Conservation (phyloP, 2,797 vertebrate genomes). For the Sylvia borin region DNA sequence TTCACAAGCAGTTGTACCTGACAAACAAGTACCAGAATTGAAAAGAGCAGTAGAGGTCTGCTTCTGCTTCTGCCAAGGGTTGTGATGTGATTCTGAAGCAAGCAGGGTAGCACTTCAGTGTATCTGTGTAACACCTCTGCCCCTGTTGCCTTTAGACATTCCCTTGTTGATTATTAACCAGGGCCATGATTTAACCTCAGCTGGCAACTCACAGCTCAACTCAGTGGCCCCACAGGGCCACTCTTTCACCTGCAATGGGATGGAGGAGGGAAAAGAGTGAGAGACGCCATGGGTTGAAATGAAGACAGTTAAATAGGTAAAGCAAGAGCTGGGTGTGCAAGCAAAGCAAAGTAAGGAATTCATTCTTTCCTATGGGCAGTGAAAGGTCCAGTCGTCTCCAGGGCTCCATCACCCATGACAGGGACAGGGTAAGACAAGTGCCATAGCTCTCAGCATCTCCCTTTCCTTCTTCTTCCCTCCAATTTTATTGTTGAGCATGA, state of each 20-base stretch:
- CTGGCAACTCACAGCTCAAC: not conserved
- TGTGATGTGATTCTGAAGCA: not conserved
- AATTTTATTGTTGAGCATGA: not conserved
- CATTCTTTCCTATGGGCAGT: fast-evolving
- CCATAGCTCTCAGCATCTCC: not conserved
- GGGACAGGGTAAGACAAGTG: not conserved
- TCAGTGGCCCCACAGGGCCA: not conserved
- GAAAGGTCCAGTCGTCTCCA: not conserved
- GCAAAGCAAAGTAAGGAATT: not conserved
- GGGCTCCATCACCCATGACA: fast-evolving
- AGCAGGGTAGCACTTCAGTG: not conserved
- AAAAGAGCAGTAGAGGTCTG: not conserved
- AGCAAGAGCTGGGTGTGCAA: not conserved
- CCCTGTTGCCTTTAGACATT: not conserved
- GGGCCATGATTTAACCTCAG: fast-evolving
- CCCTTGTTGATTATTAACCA: not conserved
- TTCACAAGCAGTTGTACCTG: not conserved
- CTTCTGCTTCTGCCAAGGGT: not conserved
- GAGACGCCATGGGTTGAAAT: not conserved
- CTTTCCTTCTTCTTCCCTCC: not conserved
- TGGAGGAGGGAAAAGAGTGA: not conserved
- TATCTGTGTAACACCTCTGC: not conserved
- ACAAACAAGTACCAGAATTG: not conserved
- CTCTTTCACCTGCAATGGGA: fast-evolving
- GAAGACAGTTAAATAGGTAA: not conserved